These are phyloP conservation scores for Lepidocolaptes lacrymiger DNA, from an alignment of 2,797 vertebrate genomes.

Conservation along the genomic window DNA sequence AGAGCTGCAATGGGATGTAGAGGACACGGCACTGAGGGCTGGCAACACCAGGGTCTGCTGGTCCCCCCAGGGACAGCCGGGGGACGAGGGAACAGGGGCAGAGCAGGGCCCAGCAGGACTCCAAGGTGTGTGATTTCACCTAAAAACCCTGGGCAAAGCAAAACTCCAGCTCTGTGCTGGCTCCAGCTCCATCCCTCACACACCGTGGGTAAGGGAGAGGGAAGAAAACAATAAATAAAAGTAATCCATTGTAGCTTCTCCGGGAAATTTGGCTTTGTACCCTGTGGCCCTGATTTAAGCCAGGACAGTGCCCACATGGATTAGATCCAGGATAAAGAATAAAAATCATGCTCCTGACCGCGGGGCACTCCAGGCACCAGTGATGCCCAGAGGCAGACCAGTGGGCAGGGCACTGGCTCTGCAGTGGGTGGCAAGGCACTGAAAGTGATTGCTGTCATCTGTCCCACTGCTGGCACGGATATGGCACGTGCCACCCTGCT, in stretches of 20 bases:
- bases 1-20: rapidly evolving
- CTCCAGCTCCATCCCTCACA: neutral
- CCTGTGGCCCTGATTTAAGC: neutral
- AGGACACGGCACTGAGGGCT: rapidly evolving
- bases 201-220: rapidly evolving
- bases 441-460: neutral
- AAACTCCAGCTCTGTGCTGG: neutral
- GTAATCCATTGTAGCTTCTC: neutral
- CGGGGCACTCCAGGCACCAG: rapidly evolving
- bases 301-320: neutral
- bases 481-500: rapidly evolving
- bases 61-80: neutral
- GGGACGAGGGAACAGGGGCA: neutral
- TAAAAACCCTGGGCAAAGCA: neutral
- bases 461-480: neutral
- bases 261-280: neutral
- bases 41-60: neutral
- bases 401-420: neutral
- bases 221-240: neutral
- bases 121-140: rapidly evolving
- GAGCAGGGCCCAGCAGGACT: neutral
- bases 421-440: neutral
- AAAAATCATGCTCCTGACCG: neutral
- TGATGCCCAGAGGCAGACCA: neutral
- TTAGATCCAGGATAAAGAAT: neutral